These are phyloP conservation scores for Anarsia innoxiella DNA, from an alignment of 2,888 invertebrate species.

Conservation along the genomic window DNA sequence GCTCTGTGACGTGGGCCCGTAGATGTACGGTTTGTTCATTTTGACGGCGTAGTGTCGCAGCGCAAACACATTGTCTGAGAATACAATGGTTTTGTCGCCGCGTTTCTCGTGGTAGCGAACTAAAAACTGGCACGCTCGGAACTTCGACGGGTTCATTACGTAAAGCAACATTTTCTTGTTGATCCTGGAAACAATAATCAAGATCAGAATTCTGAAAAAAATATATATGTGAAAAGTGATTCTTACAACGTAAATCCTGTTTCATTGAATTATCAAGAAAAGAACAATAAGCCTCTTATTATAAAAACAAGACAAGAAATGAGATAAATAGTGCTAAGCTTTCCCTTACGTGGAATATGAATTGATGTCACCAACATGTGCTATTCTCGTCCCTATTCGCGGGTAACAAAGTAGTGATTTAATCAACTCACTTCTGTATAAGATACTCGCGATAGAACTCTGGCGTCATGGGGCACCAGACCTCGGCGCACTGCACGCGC, in stretches of 20 bases:
- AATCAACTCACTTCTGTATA: conserved; percentile 77
- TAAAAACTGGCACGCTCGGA: conserved; percentile 96
- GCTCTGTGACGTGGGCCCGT: conserved; percentile 96
- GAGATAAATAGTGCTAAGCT: no score
- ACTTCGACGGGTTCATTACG: conserved; percentile 99
- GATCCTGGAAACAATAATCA: conserved; percentile 71
- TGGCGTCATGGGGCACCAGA: conserved; percentile 99
- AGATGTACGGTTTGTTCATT: conserved; percentile 98
- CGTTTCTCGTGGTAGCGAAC: conserved; percentile 93
- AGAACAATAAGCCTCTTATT: no score
- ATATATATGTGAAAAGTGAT: no score
- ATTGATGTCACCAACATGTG: no score
- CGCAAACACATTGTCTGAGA: conserved; percentile 99
- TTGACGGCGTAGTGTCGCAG: conserved; percentile 97
- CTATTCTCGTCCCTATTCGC: no score
- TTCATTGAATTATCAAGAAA: no score
- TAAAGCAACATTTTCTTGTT: conserved; percentile 94
- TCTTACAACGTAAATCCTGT: no score
- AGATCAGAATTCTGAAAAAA: no score
- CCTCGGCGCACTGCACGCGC: conserved; percentile 98
- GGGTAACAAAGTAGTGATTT: background rate
- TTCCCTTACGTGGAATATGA: no score
- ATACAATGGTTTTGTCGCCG: conserved; percentile 99
- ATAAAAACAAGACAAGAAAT: no score
- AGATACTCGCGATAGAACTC: conserved; percentile 99